These are phyloP conservation scores for Peromyscus melanophrys DNA, from an alignment of 2,797 vertebrate genomes.

Conservation along the genomic window DNA sequence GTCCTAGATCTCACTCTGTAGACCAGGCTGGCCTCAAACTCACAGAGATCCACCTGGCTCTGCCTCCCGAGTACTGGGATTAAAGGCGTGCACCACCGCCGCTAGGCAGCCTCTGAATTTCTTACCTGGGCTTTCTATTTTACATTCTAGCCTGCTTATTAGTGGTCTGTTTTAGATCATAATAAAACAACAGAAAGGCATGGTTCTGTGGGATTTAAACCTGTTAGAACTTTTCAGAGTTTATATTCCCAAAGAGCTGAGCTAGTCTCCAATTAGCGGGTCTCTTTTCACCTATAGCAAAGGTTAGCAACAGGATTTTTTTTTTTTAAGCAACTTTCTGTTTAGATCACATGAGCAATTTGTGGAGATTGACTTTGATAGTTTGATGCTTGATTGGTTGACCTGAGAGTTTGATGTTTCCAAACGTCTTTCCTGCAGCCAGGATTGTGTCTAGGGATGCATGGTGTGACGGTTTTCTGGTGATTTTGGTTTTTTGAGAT, in stretches of 20 bases:
- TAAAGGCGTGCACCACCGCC: too few relatives aligned
- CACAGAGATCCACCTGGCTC: too few relatives aligned
- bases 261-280: background rate
- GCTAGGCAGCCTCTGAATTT: background rate
- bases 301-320: background rate
- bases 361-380: background rate
- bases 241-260: background rate
- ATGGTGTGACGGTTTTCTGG: conserved; percentile 1
- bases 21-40: too few relatives aligned
- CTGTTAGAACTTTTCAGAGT: background rate
- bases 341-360: background rate
- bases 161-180: background rate
- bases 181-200: background rate
- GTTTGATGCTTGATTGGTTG: background rate
- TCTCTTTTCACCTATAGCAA: background rate
- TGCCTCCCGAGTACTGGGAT: too few relatives aligned
- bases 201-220: background rate
- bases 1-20: too few relatives aligned
- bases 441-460: background rate
- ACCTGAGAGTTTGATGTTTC: background rate
- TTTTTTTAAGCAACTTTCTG: background rate
- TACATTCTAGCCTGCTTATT: conserved; percentile 13
- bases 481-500: background rate
- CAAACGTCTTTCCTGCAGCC: background rate
- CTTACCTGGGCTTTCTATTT: conserved; percentile 18